Evolutionary conservation across 2,797 vertebrate species (phyloP).

Genomic region (Strix occidentalis): DNA sequence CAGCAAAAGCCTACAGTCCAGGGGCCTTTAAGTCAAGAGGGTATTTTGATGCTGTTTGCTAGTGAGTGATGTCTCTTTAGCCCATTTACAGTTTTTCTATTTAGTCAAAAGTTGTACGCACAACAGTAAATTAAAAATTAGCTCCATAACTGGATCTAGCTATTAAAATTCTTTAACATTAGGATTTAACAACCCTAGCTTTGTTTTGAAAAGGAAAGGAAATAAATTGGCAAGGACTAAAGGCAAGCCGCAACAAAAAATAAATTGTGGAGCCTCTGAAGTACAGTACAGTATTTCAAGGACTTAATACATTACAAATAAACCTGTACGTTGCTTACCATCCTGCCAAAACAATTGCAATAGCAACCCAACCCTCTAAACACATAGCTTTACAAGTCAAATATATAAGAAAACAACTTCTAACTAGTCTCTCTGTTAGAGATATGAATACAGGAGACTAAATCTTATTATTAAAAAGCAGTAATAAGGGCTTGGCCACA

Average conservation of each 20-base stretch:
- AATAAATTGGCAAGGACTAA: constrained; percentile 21
- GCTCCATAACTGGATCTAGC: background rate
- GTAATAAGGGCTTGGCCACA: background rate
- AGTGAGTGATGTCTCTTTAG: background rate
- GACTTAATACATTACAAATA: constrained; percentile 38
- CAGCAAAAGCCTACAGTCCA: background rate
- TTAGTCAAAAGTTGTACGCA: background rate
- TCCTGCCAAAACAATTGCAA: constrained; percentile 11
- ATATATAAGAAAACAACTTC: background rate
- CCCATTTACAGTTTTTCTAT: background rate
- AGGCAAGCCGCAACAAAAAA: background rate
- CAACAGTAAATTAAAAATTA: background rate
- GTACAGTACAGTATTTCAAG: background rate
- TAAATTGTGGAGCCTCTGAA: background rate
- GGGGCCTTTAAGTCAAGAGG: background rate
- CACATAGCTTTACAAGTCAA: background rate
- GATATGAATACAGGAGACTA: background rate
- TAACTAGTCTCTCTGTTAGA: background rate
- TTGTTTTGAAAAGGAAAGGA: constrained; percentile 37
- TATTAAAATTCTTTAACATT: constrained; percentile 11
- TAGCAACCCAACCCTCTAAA: background rate
- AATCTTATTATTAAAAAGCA: background rate
- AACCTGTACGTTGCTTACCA: background rate
- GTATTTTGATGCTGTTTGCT: background rate
- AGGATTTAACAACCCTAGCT: constrained; percentile 4